Evolutionary conservation across 2,797 vertebrate genomes (phyloP), one percentile per base, ranked within the genome.

Genomic region (Meda fulgida): DNA sequence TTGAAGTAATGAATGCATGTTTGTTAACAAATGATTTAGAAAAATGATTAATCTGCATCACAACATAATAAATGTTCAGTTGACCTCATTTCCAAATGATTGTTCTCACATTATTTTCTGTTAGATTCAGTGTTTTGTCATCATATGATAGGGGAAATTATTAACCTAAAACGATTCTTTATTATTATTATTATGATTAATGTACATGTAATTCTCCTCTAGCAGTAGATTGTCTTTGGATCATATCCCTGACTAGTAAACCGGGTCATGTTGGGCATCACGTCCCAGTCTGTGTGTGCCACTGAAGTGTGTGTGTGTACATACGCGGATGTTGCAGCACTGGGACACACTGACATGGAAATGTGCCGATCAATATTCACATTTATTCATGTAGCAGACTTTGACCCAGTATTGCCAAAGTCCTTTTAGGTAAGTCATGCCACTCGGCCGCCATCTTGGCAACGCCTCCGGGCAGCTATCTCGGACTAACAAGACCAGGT

Each of bases 171-270:
- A 8, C 1, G 3, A 76, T 14, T 29, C 0, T 8, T 72, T 46
- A 10, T 19, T 8, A 16, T 72, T 29, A 10, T 19, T 8, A 13
- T 48, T 11, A 0, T 48, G 46, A 16, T 48, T 1, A 5, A 48
- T 48, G 4, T 3, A 51, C 23, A 14, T 29, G 11, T 16, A 29
- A 63, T 29, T 63, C 11, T 63, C n/a, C 58, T 11, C 58, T 29
- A 2, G 38, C 14, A 19, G 43, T 72, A 5, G 43, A 72, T 67
- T 1, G 10, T 67, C 63, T n/a, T 8, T 38, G 31, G 21, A 38
- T 69, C 14, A 7, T 65, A 81, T 21, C 66, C 79, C 55, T 40
- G 79, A 43, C 36, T 60, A 14, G 67, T 58, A 31, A 71, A 71
- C 34, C 16, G 11, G 67, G 51, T 81, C 55, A 26, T 48, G n/a